phyloP scores from a whole-genome alignment of 1,140 invertebrate genomes.

The Pseudomyrmex cubaensis region DNA sequence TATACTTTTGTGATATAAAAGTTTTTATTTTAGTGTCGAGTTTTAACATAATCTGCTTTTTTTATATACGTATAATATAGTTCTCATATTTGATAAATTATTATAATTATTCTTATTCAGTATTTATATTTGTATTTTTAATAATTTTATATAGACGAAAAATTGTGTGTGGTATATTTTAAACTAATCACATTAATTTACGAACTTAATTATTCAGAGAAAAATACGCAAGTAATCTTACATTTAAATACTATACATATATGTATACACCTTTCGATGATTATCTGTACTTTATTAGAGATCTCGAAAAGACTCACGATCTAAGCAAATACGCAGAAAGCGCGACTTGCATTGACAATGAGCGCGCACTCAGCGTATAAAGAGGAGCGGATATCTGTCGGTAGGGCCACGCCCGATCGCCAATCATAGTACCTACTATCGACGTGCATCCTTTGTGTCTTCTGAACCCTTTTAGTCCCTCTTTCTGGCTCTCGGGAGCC shows the following conservation, averaged over 20 bases:
- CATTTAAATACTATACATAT: neutral
- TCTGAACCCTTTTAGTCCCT: slow-evolving; percentile 70
- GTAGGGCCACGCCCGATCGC: slow-evolving; percentile 80
- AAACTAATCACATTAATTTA: too few relatives aligned
- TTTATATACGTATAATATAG: too few relatives aligned
- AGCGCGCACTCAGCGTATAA: slow-evolving; percentile 52
- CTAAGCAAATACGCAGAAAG: slow-evolving; percentile 18
- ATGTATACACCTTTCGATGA: neutral
- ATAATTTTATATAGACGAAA: neutral
- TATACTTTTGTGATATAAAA: too few relatives aligned
- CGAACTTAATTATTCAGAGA: too few relatives aligned
- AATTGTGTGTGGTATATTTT: too few relatives aligned
- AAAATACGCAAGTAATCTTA: neutral
- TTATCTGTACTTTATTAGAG: slow-evolving; percentile 1
- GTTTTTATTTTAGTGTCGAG: too few relatives aligned
- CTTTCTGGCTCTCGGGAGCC: slow-evolving; percentile 71
- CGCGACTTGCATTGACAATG: slow-evolving; percentile 24
- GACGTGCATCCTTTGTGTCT: slow-evolving; percentile 82
- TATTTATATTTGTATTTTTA: neutral
- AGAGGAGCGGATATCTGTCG: slow-evolving; percentile 72
- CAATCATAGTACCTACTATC: slow-evolving; percentile 80
- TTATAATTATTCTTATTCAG: too few relatives aligned
- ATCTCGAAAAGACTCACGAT: slow-evolving; percentile 25
- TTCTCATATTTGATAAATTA: too few relatives aligned
- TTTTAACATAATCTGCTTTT: too few relatives aligned